Percentiles rank a stretch among this genome's conserved stretches.
Conservation (phyloP, 1,140 invertebrate genomes). For the Drosophila kohkoa region DNA sequence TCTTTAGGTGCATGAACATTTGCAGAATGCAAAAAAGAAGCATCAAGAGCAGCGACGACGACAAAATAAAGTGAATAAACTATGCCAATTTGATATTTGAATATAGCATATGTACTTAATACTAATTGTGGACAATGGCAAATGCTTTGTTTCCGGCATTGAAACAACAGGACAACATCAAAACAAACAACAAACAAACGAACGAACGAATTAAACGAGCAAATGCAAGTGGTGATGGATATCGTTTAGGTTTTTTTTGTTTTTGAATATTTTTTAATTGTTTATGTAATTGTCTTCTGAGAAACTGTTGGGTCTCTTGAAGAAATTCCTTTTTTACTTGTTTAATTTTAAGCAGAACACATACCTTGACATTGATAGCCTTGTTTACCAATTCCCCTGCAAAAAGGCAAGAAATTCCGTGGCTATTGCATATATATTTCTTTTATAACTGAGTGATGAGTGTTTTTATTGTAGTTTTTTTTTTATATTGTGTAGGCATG, state of each 20-base stretch:
- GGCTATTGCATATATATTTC: conserved; percentile 83
- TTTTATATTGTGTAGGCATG: conserved; percentile 38
- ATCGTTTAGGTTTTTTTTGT: conserved; percentile 28
- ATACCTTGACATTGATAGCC: conserved; percentile 99
- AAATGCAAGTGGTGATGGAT: conserved; percentile 77
- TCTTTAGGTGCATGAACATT: conserved; percentile 39
- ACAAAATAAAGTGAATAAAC: conserved; percentile 10
- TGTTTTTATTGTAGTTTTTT: conserved; percentile 22
- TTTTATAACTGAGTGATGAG: conserved; percentile 64
- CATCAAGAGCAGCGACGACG: conserved; percentile 20
- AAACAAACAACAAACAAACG: conserved; percentile 61
- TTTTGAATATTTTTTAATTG: conserved; percentile 34
- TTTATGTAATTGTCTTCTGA: conserved; percentile 27
- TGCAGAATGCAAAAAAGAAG: conserved; percentile 34
- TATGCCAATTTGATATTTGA: conserved; percentile 7
- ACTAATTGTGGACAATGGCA: conserved; percentile 36
- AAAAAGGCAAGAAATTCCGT: conserved; percentile 88
- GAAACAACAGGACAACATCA: conserved; percentile 60
- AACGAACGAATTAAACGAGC: conserved; percentile 71
- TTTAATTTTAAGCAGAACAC: conserved; percentile 84
- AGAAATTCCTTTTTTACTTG: conserved; percentile 57
- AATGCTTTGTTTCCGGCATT: conserved; percentile 33
- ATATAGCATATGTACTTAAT: conserved; percentile 6
- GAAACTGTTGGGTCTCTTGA: conserved; percentile 29
- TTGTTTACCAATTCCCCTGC: conserved; percentile 98